Evolutionary conservation across 2,888 invertebrate genomes (phyloP).

Genomic region (Drosophila falleni): DNA sequence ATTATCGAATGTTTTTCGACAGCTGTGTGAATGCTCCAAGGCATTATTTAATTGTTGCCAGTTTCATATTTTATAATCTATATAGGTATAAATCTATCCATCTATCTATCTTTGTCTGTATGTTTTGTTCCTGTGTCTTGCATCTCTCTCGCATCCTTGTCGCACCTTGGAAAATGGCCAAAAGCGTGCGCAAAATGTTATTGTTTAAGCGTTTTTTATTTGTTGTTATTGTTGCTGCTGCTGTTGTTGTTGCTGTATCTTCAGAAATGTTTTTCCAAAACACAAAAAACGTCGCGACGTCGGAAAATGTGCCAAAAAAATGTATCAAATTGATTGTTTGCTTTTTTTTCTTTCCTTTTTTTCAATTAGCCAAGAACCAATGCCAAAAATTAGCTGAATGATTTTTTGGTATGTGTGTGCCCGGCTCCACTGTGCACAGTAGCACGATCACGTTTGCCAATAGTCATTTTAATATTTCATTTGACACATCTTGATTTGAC

Average conservation of each 20-base stretch:
- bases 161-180: conserved; percentile 62
- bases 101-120: conserved; percentile 11
- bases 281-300: conserved; percentile 35
- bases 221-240: conserved; percentile 27
- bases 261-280: conserved; percentile 70
- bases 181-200: conserved; percentile 79
- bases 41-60: conserved; percentile 48
- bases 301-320: conserved; percentile 41
- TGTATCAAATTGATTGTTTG: conserved; percentile 48
- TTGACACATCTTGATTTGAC: conserved; percentile 46
- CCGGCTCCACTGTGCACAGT: conserved; percentile 52
- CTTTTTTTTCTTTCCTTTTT: conserved; percentile 22
- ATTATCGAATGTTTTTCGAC: conserved; percentile 5
- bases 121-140: conserved; percentile 23
- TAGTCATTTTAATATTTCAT: conserved; percentile 39
- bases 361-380: conserved; percentile 55
- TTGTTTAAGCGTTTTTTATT: conserved; percentile 52
- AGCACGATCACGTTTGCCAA: conserved; percentile 24
- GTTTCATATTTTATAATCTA: conserved; percentile 37
- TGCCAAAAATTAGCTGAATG: conserved; percentile 1
- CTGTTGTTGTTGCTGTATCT: conserved; percentile 21
- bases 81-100: conserved; percentile 8
- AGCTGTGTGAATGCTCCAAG: conserved; percentile 19
- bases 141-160: conserved; percentile 33
- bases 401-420: not conserved